phyloP scores from a whole-genome alignment of 2,113 vertebrate species.

The Strix aluco region DNA sequence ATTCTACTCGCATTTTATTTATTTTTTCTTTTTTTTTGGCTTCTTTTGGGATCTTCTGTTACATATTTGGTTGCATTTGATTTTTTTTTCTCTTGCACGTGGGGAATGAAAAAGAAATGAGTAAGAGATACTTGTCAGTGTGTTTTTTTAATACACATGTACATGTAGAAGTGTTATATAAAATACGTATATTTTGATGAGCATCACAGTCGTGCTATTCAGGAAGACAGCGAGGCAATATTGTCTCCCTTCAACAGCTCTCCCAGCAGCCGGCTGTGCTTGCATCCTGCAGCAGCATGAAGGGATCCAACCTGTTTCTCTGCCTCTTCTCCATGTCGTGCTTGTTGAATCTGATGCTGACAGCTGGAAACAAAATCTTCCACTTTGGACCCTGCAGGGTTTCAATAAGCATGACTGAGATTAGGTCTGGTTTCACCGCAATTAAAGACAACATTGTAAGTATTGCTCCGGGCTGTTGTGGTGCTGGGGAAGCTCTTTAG shows the following conservation, averaged over 20 bases:
- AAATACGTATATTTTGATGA: neutral
- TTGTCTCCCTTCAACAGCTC: neutral
- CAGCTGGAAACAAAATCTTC: constrained; percentile 11
- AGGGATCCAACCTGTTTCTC: neutral
- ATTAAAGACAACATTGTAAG: constrained; percentile 73
- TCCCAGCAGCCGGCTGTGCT: neutral
- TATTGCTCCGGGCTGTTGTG: neutral
- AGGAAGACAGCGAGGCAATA: neutral
- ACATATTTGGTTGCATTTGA: neutral
- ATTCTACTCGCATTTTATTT: neutral
- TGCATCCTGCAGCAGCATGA: constrained; percentile 43
- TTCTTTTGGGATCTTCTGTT: neutral
- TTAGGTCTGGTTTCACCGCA: constrained; percentile 60
- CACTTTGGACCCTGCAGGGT: constrained; percentile 51
- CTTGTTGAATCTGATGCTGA: neutral
- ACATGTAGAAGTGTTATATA: neutral
- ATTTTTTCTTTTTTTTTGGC: too few species aligned
- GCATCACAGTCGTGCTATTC: neutral
- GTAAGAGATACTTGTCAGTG: neutral
- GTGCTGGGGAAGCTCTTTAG: neutral
- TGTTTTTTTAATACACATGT: accelerated
- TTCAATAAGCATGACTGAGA: constrained; percentile 29
- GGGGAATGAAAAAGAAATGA: neutral
- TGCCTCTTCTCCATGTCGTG: neutral
- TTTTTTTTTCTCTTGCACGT: neutral